Evolutionary conservation across 2,888 invertebrate species (phyloP).

Genomic region (Scrobipalpa costella): DNA sequence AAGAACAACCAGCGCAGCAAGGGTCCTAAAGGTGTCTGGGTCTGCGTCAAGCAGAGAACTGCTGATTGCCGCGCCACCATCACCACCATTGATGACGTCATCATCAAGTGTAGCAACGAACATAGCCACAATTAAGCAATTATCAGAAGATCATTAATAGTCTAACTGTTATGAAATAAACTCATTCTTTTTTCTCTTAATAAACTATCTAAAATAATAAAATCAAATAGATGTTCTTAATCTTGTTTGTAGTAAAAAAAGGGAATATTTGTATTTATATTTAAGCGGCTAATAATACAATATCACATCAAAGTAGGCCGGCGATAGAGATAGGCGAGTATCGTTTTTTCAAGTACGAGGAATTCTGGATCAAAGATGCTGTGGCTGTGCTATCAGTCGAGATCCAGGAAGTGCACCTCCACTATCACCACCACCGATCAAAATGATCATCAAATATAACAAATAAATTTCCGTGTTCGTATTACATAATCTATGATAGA

Average conservation of each 20-base stretch:
- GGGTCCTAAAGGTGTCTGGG: too few relatives aligned
- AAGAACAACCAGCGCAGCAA: too few relatives aligned
- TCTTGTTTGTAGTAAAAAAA: too few relatives aligned
- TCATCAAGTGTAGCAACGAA: background rate
- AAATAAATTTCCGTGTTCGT: too few relatives aligned
- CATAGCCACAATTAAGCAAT: background rate
- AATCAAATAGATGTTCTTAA: background rate
- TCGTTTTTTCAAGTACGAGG: conserved; percentile 38
- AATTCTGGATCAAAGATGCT: conserved; percentile 35
- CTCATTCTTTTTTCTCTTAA: background rate
- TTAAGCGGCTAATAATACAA: background rate
- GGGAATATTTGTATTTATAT: too few relatives aligned
- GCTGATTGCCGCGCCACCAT: background rate
- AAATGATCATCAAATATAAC: conserved; percentile 37
- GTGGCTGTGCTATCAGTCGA: conserved; percentile 47
- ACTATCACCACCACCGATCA: conserved; percentile 40
- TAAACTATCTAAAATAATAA: background rate
- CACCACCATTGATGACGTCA: background rate
- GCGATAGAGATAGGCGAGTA: background rate
- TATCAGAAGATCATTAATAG: too few relatives aligned
- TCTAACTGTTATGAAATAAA: too few relatives aligned
- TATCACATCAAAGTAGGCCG: background rate
- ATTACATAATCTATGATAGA: too few relatives aligned
- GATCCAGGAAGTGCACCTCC: conserved; percentile 42
- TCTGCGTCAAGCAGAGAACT: too few relatives aligned